Base-by-base conservation (phyloP, 2,888 invertebrate species). In the Neelides folsomi region DNA sequence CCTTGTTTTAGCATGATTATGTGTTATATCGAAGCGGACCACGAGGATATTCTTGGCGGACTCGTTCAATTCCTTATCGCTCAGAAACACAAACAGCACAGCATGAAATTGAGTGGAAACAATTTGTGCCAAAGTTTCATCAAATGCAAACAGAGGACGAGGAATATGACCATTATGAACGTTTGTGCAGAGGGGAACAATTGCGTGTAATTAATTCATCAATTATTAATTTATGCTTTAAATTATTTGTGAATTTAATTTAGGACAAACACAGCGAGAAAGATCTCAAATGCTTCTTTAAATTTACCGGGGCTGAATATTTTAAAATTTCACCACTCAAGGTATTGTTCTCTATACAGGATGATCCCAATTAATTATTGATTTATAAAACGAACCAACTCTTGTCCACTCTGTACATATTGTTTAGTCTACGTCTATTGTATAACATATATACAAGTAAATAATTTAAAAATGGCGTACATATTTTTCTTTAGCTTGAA, bases 111-210 rank as follows among this genome's bases (percentile, higher is more conserved):
- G n/a, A n/a, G n/a, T 55, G 6, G 62, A 63, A 38, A 62, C 64
- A 51, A 60, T 65, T 66, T 48, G 47, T 53, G 8, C 53, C 58
- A 18, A 62, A 61, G 42, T 44, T 65, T n/a, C 65, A 56, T 40
- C 60, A 65, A 39, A 37, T 59, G 16, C 67, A 67, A 46, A 65
- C 64, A 10, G 67, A 68, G 48, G 66, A 66, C 42, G 67, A 67
- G 43, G 68, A 69, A 44, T 63, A 60, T 27, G 62, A 65, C 13
- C 66, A 67, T 49, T 68, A 67, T 53, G 57, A 62, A 43, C 56
- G 66, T 9, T 59, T 69, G 1, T 69, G 69, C 54, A 54, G 68
- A 20, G 69, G 69, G 43, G 69, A 69, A 60, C 62, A 59, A 20
- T 55, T 68, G 10, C 50, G 65, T 54, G 68, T 68, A 56, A 58